Evolutionary conservation across 2,888 invertebrate genomes (phyloP), one percentile per base, ranked within the genome.

Genomic region (Acronicta psi): DNA sequence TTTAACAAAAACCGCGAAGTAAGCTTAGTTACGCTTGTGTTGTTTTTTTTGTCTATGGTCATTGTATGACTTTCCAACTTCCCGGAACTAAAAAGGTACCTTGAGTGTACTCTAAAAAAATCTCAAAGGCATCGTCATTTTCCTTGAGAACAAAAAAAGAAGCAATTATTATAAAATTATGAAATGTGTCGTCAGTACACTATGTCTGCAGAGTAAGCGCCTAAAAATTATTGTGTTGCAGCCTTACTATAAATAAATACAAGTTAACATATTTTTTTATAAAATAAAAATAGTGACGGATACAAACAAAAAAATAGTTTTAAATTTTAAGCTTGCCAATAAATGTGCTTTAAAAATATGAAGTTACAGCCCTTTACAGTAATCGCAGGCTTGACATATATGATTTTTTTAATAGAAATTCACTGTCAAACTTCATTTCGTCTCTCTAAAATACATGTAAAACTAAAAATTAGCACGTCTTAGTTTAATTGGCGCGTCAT

Each of bases 171-270:
- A 29, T 29, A 29, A 29, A 11, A 29, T 29, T 29, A 29, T 10
- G 2, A 29, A 29, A 29, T 29, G 10, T 11, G 29, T 29, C 29
- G 29, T 29, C 29, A 29, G 34, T 5, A 34, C 34, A 34, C 29
- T 29, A 1, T 46, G 20, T 36, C 5, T 25, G 23, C 13, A 31
- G 18, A 38, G 50, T 41, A 43, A 42, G 36, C 45, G 36, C 20
- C 38, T 14, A 23, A 4, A 36, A 36, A 31, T 17, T 23, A 29
- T 17, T 37, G 5, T 6, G 18, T 16, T 38, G 23, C 29, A 18
- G 34, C 2, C 13, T 34, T n/a, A 34, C 34, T 31, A 0, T 13
- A n/a, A n/a, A n/a, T n/a, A n/a, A n/a, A n/a, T 7, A 31, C 11
- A 11, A 10, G 29, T 29, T 29, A 1, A 29, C 11, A 3, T 13